These are phyloP conservation scores for Lasioglossum calceatum DNA, from an alignment of 2,888 invertebrate genomes.

Conservation along the genomic window DNA sequence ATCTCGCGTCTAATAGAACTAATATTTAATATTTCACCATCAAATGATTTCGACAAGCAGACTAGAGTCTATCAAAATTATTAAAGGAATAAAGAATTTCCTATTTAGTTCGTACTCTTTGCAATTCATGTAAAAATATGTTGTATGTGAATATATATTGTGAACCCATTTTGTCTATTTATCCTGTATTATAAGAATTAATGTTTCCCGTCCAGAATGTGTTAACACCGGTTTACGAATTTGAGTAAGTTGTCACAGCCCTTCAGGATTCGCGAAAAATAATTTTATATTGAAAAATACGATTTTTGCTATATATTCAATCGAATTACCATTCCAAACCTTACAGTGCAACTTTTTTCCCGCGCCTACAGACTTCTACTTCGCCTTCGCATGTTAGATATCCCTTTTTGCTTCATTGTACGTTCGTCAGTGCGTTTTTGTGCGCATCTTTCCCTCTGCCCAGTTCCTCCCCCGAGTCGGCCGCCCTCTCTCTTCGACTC, in stretches of 20 bases:
- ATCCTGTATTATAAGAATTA: no score
- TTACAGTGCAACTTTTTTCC: slow-evolving; percentile 64
- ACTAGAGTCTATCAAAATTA: no score
- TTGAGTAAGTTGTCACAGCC: not conserved
- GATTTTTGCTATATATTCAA: slow-evolving; percentile 43
- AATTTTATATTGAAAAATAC: slow-evolving; percentile 33
- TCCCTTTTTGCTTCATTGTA: slow-evolving; percentile 78
- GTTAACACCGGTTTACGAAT: not conserved
- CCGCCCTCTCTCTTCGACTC: slow-evolving; percentile 69
- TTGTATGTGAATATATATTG: no score
- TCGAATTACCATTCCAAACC: slow-evolving; percentile 51
- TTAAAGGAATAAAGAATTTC: no score
- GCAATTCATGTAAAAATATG: no score
- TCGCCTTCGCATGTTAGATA: slow-evolving; percentile 72
- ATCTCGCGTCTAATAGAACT: no score
- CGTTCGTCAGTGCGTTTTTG: slow-evolving; percentile 80
- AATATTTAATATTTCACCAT: no score
- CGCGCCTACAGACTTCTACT: slow-evolving; percentile 71
- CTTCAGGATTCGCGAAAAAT: not conserved
- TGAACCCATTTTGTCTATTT: no score
- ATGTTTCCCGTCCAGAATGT: not conserved
- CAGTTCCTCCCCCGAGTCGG: slow-evolving; percentile 64
- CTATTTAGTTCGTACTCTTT: no score
- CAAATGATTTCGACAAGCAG: no score
- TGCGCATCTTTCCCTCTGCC: slow-evolving; percentile 76